These are phyloP conservation scores for Erpornis zantholeuca DNA, from an alignment of 2,113 vertebrate species.

Conservation along the genomic window DNA sequence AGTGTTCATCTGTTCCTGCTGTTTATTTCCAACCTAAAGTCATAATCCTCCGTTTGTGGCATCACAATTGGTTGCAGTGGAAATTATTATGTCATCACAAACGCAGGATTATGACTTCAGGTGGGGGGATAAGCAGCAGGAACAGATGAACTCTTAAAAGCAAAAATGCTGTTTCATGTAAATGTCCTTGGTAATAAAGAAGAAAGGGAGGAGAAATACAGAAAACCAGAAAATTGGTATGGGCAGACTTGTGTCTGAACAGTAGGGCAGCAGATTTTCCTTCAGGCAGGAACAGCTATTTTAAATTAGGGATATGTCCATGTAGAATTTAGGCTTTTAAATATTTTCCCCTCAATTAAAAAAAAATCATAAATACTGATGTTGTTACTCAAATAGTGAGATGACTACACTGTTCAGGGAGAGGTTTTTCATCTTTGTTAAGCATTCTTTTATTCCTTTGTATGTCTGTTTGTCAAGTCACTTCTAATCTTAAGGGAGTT, in stretches of 20 bases:
- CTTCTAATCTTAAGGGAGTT: not conserved
- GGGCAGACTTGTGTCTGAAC: slow-evolving; percentile 12
- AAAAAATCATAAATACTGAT: not conserved
- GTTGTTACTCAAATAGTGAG: not conserved
- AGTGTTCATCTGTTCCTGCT: slow-evolving; percentile 42
- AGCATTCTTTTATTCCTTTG: not conserved
- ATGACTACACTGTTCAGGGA: not conserved
- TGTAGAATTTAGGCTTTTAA: not conserved
- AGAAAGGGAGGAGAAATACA: slow-evolving; percentile 10
- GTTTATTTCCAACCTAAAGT: slow-evolving; percentile 37
- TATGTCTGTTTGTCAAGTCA: not conserved
- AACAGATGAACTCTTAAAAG: slow-evolving; percentile 46
- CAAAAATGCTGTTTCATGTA: slow-evolving; percentile 35
- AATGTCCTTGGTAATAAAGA: slow-evolving; percentile 34
- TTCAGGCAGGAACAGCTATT: slow-evolving; percentile 42
- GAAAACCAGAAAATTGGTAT: slow-evolving; percentile 31
- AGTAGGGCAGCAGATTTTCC: slow-evolving; percentile 31
- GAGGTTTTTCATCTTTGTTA: not conserved
- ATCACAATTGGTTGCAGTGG: slow-evolving; percentile 36
- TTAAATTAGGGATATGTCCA: slow-evolving; percentile 1
- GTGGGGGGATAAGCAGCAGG: slow-evolving; percentile 42
- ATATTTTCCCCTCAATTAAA: not conserved
- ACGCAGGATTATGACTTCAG: slow-evolving; percentile 47
- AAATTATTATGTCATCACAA: slow-evolving; percentile 43
- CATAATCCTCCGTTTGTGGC: slow-evolving; percentile 14